A percentile compares a stretch with the other conserved stretches of the same genome.
phyloP scores from a whole-genome alignment of 2,113 vertebrate species.

The Engystomops pustulosus region DNA sequence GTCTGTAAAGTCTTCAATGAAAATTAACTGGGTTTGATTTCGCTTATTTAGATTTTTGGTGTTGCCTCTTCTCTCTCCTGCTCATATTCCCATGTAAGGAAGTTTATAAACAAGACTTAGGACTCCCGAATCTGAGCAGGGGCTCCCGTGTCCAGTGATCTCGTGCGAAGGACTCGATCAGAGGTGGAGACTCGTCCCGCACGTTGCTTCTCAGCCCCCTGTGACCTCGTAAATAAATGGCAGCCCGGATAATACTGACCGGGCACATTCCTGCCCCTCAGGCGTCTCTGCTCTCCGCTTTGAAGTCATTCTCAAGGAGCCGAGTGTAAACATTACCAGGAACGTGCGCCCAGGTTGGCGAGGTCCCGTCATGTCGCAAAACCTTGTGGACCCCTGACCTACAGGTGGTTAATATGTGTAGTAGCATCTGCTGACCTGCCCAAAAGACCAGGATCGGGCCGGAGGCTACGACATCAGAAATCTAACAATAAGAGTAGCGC shows the following conservation, averaged over 20 bases:
- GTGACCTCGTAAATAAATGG: neutral
- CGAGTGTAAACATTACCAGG: slow-evolving; percentile 4
- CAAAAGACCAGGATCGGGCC: too few relatives aligned
- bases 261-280: neutral
- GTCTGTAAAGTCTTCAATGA: too few relatives aligned
- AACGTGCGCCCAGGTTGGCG: neutral
- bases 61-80: too few relatives aligned
- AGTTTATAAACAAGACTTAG: neutral
- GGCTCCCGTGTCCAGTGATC: neutral
- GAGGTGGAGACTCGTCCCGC: neutral
- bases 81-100: too few relatives aligned
- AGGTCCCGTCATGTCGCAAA: neutral
- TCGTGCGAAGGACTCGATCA: neutral
- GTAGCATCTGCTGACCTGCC: neutral
- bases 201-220: slow-evolving; percentile 1
- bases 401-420: neutral
- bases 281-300: neutral
- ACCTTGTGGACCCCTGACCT: slow-evolving; percentile 1
- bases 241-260: neutral
- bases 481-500: too few relatives aligned
- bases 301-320: neutral
- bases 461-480: neutral
- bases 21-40: too few relatives aligned
- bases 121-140: neutral
- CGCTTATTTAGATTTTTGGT: too few relatives aligned